Base-by-base conservation (phyloP, 1,140 invertebrate species). In the Drosophila nebulosa region DNA sequence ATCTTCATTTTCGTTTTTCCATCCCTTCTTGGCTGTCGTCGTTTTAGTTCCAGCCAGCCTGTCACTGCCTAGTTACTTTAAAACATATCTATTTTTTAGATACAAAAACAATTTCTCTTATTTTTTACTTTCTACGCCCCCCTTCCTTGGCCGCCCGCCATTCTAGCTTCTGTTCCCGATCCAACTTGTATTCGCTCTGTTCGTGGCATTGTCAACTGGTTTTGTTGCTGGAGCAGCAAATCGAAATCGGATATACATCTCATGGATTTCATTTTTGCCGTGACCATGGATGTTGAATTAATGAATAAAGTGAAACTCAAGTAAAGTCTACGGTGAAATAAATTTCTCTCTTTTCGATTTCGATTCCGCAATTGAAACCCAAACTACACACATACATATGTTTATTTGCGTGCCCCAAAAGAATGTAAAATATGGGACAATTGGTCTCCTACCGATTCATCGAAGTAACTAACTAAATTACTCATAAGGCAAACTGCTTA, bases 1-100 rank as follows among this genome's bases (percentile, higher is more conserved):
- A 79, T 79, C 72, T 79, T 79, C 70, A 79, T 79, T 71, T 79
- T 71, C 77, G 70, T 79, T 79, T 65, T 35, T 30, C 50, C 27
- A 12, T 21, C 9, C 10, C 9, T 7, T 27, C 30, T 57, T 69
- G 52, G 50, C 22, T 51, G 18, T 39, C n/a, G n/a, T 18, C 18
- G 21, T 21, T 52, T 46, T 18, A 46, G 16, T 21, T 18, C 14
- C 39, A 46, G 16, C 18, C 16, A 21, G 39, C 39, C 39, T 46
- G 39, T 46, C 39, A 46, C 39, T 35, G 72, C 42, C 68, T 65
- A 70, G 67, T 74, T 71, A 71, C 68, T 74, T 74, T 65, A 62
- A 76, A 68, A 53, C 51, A 60, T 63, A 76, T 73, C 69, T 76
- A 76, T 76, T 60, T 65, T 39, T 42, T 24, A 52, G 46, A 55